Conservation (phyloP, 2,797 vertebrate species). For the Coluber constrictor region DNA sequence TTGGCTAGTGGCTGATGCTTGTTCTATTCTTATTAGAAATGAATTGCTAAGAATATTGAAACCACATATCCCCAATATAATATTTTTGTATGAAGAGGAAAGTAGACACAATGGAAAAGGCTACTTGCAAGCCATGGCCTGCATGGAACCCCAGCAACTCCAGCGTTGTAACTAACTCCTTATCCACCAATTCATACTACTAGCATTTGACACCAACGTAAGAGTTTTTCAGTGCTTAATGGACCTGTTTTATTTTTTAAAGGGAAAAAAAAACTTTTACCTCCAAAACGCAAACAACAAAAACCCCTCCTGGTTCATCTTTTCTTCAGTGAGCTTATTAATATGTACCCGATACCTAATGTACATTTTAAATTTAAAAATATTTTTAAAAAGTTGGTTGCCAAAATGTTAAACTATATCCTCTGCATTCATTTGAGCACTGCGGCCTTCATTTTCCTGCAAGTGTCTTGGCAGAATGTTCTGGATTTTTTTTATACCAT, state of each 20-base stretch:
- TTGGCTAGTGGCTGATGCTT: not conserved
- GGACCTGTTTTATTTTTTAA: not conserved
- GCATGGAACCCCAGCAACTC: not conserved
- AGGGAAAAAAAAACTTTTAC: not conserved
- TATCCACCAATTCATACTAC: not conserved
- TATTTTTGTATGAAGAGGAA: not conserved
- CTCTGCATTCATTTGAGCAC: not conserved
- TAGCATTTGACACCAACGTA: not conserved
- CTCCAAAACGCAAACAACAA: not conserved
- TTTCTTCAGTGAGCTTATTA: not conserved
- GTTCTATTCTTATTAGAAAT: not conserved
- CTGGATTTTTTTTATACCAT: not conserved
- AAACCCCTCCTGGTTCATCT: not conserved
- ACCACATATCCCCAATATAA: not conserved
- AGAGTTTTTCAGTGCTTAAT: not conserved
- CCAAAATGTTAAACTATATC: not conserved
- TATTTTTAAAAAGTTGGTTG: not conserved
- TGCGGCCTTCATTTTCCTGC: not conserved
- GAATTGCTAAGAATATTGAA: slow-evolving; percentile 18
- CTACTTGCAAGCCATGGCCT: not conserved
- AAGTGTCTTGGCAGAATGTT: not conserved
- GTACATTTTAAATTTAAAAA: not conserved
- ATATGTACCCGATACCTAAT: not conserved
- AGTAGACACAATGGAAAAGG: not conserved
- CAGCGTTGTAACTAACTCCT: not conserved